Evolutionary conservation across 2,888 invertebrate genomes (phyloP).

Genomic region (Himalopsyche anomala): DNA sequence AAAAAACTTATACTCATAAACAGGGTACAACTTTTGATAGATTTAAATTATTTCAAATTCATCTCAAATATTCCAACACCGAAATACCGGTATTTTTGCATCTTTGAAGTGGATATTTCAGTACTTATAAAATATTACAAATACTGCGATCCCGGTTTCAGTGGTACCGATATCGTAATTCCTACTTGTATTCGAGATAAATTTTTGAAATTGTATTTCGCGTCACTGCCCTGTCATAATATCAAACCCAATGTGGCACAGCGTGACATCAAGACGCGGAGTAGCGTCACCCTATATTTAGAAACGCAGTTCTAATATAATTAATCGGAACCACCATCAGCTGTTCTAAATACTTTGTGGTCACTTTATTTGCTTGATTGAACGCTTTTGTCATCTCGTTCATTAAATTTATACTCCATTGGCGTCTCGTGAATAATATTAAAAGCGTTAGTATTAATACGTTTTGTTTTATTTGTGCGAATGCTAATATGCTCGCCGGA

Average conservation of each 20-base stretch:
- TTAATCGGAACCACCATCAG: conserved; percentile 3
- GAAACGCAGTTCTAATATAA: neutral
- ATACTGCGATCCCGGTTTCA: too few relatives aligned
- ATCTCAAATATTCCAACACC: too few relatives aligned
- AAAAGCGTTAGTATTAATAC: neutral
- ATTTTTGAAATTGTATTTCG: too few relatives aligned
- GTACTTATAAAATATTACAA: too few relatives aligned
- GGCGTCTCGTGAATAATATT: neutral
- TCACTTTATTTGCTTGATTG: conserved; percentile 10
- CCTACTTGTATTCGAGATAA: too few relatives aligned
- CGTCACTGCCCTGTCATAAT: neutral
- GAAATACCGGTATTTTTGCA: too few relatives aligned
- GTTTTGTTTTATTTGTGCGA: neutral
- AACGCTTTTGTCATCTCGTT: neutral
- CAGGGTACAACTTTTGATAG: too few relatives aligned
- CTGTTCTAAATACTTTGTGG: conserved; percentile 12
- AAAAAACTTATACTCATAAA: too few relatives aligned
- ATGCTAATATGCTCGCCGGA: neutral
- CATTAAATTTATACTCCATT: neutral
- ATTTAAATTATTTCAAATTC: too few relatives aligned
- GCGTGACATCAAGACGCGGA: neutral
- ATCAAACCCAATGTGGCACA: neutral
- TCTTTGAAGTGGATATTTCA: too few relatives aligned
- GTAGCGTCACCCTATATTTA: neutral
- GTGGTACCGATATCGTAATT: too few relatives aligned